Evolutionary conservation across 2,113 vertebrate species (phyloP), one percentile per base, ranked within the genome.

Genomic region (Salvelinus fontinalis): DNA sequence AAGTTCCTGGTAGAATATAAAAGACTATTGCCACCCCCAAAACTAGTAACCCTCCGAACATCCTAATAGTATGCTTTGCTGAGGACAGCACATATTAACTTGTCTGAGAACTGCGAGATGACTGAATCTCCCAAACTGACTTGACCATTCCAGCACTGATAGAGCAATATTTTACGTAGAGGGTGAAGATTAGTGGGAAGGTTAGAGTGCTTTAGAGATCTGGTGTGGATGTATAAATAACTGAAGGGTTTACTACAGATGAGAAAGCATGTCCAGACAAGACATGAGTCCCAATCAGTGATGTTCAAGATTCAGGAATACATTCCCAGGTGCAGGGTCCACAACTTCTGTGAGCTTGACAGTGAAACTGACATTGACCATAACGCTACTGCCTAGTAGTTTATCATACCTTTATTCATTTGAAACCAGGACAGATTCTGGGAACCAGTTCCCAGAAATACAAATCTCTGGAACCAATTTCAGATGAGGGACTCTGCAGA

Each of bases 191-290:
- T 78, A 81, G 62, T 13, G 73, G 62, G 67, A 49, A 16, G 69
- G 67, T 72, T 71, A 26, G 31, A 34, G 70, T 73, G 49, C 8
- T 70, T 51, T 70, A 26, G 24, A 69, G 27, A 73, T 67, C 82
- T 80, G 73, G 76, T 67, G 67, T 71, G 79, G 70, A 74, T 79
- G 26, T 81, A 82, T 31, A 79, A 81, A 81, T 66, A 75, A 81
- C 75, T 44, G 5, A 18, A 76, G 44, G 71, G 75, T 31, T 83
- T 74, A 71, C 70, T 51, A 69, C 48, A 70, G 69, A 77, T 54
- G 76, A 81, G 1, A 14, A 59, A 72, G 66, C 80, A 57, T 0
- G 79, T 77, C 68, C 75, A 65, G 48, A 84, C 79, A 79, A 73
- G 80, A 83, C 77, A 24, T 0, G 66, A 82, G 81, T 78, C 75